phyloP scores from a whole-genome alignment of 2,797 vertebrate genomes.

The Argyrosomus regius region DNA sequence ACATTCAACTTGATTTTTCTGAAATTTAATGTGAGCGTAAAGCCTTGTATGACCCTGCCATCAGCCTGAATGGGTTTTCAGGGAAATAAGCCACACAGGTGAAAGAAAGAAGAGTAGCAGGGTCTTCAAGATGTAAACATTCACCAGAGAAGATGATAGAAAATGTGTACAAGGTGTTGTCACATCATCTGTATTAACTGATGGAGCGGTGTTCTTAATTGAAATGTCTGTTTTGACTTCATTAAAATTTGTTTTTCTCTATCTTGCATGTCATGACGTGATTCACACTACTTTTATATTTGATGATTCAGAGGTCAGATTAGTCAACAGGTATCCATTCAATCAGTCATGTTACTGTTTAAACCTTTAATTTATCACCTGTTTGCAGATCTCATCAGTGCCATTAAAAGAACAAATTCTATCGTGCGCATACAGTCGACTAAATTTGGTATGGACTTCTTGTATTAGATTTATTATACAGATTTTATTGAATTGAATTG shows the following conservation, averaged over 20 bases:
- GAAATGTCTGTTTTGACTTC: constrained; percentile 2
- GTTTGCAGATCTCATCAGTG: background rate
- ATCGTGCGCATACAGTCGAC: too few relatives aligned
- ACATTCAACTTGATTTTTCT: constrained; percentile 9
- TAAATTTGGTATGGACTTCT: too few relatives aligned
- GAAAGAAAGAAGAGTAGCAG: background rate
- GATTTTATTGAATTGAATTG: too few relatives aligned
- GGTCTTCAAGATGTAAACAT: background rate
- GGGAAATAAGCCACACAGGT: background rate
- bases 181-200: background rate
- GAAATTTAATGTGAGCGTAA: background rate
- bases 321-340: background rate
- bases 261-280: background rate
- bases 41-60: background rate
- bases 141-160: background rate
- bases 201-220: constrained; percentile 12
- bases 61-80: background rate
- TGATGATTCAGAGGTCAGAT: background rate
- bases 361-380: background rate
- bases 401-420: background rate
- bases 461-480: too few relatives aligned
- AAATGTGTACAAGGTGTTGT: background rate
- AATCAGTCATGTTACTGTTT: too few relatives aligned
- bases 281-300: background rate
- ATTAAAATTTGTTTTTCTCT: constrained; percentile 25